Percentiles rank a stretch among this genome's conserved stretches.
Conservation (phyloP, 2,888 invertebrate genomes). For the Ischnus inquisitorius region DNA sequence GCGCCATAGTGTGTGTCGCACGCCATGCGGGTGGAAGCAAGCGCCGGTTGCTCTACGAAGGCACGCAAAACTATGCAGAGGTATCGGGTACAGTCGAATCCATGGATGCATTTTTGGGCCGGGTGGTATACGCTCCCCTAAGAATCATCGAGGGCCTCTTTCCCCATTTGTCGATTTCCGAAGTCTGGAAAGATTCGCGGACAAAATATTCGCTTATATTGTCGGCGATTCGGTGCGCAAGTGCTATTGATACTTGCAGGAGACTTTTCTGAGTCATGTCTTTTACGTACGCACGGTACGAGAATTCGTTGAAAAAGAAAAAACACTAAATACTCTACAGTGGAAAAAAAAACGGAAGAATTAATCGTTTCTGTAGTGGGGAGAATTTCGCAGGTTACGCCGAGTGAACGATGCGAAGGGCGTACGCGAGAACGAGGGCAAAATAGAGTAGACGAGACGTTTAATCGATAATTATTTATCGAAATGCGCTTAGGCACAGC, state of each 20-base stretch:
- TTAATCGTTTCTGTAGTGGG: constrained; percentile 43
- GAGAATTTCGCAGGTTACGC: constrained; percentile 29
- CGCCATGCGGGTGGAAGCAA: constrained; percentile 57
- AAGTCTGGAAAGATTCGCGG: not conserved
- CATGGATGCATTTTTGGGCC: constrained; percentile 53
- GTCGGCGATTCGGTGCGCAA: not conserved
- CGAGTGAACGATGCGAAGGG: constrained; percentile 21
- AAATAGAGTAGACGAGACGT: constrained; percentile 56
- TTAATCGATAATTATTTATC: constrained; percentile 68
- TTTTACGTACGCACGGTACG: not conserved
- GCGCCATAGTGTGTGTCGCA: constrained; percentile 69
- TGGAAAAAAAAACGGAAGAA: not conserved
- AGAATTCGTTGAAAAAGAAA: not conserved
- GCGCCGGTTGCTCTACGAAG: constrained; percentile 31
- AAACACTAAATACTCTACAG: not conserved
- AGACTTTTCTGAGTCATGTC: not conserved
- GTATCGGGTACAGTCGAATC: constrained; percentile 33
- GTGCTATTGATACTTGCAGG: too few relatives aligned
- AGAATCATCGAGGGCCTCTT: constrained; percentile 35
- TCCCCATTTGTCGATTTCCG: constrained; percentile 1
- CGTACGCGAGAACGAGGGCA: constrained; percentile 46
- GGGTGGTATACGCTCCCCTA: constrained; percentile 40
- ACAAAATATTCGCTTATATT: constrained; percentile 12
- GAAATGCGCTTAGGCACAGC: constrained; percentile 64
- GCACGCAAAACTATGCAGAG: not conserved